Base-by-base conservation (phyloP, 2,113 vertebrate genomes). In the Campylomormyrus numenius region DNA sequence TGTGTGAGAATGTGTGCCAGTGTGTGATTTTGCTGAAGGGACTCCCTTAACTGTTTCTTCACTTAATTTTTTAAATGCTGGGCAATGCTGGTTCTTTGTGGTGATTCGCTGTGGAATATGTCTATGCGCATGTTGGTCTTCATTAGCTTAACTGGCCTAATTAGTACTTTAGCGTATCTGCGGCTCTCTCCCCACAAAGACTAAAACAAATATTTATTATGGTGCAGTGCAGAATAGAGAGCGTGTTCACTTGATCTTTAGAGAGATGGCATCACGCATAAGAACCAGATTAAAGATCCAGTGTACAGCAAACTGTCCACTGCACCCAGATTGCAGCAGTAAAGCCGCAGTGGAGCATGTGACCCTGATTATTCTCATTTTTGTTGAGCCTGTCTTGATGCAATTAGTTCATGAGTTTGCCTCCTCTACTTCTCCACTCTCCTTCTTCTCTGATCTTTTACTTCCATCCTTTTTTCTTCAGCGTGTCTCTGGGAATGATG, bases 401-500 rank as follows among this genome's bases (percentile, higher is more conserved):
- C 24, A 48, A 24, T 85, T 85, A 85, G 45, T 85, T 42, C 39
- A 24, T 85, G 45, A n/a, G 45, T 85, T 48, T 48, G 39, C 19
- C 19, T 46, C 83, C 45, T 85, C 39, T 19, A 19, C 87, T 50
- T 74, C 62, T 89, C 88, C 88, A 27, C 58, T 31, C 62, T 66
- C n/a, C 88, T 50, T 87, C 52, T 89, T 89, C 88, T 45, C 48
- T 35, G 52, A 66, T 88, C n/a, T 87, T 56, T 62, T 88, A 2
- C 62, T 50, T 85, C 62, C 49, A 27, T 83, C 45, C 84, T 89
- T 89, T 52, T 66, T 31, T 42, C 53, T 85, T 83, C 92, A 96
- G 96, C 93, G 95, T 91, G 91, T 95, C 92, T 93, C 91, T 92
- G 89, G 93, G 93, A 94, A 96, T 94, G 95, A 96, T 96, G 96